These are phyloP conservation scores for Archips xylosteana DNA, from an alignment of 2,888 invertebrate species.

Conservation along the genomic window DNA sequence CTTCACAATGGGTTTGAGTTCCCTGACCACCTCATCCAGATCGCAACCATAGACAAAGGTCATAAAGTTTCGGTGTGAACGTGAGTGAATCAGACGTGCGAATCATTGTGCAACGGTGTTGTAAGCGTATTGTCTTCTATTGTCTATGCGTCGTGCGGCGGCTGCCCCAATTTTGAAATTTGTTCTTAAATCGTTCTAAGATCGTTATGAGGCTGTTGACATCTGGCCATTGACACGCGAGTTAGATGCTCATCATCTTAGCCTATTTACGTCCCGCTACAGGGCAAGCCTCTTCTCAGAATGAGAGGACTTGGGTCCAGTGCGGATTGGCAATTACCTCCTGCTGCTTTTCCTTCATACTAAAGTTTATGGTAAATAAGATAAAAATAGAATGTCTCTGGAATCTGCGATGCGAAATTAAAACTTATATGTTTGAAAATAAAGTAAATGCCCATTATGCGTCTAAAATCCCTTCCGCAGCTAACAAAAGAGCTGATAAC, in stretches of 20 bases:
- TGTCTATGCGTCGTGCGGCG: slow-evolving; percentile 58
- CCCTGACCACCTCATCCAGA: not conserved
- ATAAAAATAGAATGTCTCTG: too few relatives aligned
- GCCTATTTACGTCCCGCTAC: too few relatives aligned
- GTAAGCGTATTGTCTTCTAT: slow-evolving; percentile 65
- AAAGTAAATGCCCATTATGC: too few relatives aligned
- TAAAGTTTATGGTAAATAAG: too few relatives aligned
- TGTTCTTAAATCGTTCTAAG: slow-evolving; percentile 33
- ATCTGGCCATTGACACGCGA: slow-evolving; percentile 23
- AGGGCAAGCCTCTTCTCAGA: too few relatives aligned
- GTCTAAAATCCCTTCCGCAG: too few relatives aligned
- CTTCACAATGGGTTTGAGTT: not conserved
- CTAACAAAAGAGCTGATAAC: too few relatives aligned
- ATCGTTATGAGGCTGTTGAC: slow-evolving; percentile 37
- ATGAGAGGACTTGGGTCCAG: too few relatives aligned
- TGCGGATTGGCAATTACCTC: too few relatives aligned
- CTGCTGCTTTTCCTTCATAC: too few relatives aligned
- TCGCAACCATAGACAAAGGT: slow-evolving; percentile 28
- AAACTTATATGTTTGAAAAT: too few relatives aligned
- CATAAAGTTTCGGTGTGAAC: slow-evolving; percentile 43
- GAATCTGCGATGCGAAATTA: too few relatives aligned
- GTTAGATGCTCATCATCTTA: not conserved
- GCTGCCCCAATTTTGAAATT: slow-evolving; percentile 67
- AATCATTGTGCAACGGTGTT: slow-evolving; percentile 68
- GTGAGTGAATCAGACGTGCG: slow-evolving; percentile 66